A percentile compares a stretch with the other conserved stretches of the same genome.
Conservation (phyloP, 2,797 vertebrate genomes). For the Sebastes hubbsi region DNA sequence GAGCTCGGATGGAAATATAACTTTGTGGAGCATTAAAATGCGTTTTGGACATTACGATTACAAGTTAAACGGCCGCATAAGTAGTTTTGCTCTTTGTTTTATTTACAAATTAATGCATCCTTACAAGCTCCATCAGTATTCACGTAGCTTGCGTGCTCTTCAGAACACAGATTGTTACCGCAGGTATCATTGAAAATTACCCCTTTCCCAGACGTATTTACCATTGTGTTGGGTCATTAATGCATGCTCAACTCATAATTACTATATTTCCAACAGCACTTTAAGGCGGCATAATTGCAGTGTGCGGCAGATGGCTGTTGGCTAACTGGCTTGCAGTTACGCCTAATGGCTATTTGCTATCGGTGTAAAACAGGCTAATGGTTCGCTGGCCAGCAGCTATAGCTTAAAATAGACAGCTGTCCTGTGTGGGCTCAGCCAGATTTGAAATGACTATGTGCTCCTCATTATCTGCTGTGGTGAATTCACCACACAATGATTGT, state of each 20-base stretch:
- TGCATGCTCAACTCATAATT: conserved; percentile 70
- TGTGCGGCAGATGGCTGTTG: conserved; percentile 69
- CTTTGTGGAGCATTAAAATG: not conserved
- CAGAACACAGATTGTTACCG: conserved; percentile 29
- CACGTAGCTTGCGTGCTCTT: not conserved
- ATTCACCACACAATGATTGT: conserved; percentile 40
- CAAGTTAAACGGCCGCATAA: not conserved
- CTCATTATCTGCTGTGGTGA: conserved; percentile 60
- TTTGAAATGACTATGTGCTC: conserved; percentile 50
- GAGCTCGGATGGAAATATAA: conserved; percentile 5
- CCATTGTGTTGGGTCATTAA: conserved; percentile 64
- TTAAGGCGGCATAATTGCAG: conserved; percentile 68
- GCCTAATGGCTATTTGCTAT: conserved; percentile 78
- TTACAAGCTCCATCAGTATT: conserved; percentile 26
- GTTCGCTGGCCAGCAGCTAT: conserved; percentile 69
- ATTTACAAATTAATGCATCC: not conserved
- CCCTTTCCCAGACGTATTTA: conserved; percentile 41
- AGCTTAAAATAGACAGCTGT: conserved; percentile 77
- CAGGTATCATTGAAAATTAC: conserved; percentile 47
- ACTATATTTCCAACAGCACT: conserved; percentile 71
- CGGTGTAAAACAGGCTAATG: conserved; percentile 78
- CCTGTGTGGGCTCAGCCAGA: conserved; percentile 60
- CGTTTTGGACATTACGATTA: not conserved
- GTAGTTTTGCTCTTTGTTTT: not conserved
- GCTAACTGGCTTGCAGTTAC: conserved; percentile 71